Conservation (phyloP, 2,113 vertebrate species). For the Indri indri region DNA sequence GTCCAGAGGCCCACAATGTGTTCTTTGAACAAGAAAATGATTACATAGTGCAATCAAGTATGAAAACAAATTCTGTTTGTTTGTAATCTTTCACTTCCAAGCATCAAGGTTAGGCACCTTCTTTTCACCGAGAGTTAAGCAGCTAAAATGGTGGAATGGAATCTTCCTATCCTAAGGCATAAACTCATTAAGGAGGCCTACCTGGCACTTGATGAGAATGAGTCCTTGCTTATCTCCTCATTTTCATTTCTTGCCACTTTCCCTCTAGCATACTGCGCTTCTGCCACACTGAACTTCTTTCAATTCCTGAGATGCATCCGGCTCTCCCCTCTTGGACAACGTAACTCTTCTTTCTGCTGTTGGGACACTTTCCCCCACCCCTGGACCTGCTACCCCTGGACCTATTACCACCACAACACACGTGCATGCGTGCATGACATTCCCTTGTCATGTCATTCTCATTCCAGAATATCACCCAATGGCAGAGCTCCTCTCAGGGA, state of each 20-base stretch:
- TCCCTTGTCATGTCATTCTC: neutral
- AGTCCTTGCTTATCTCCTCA: neutral
- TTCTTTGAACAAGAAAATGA: neutral
- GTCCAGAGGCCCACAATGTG: neutral
- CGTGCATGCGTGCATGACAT: accelerated
- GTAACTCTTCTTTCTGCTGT: neutral
- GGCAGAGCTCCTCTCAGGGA: neutral
- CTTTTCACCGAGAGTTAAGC: neutral
- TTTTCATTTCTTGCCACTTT: neutral
- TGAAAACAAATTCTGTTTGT: neutral
- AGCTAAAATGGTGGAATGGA: neutral
- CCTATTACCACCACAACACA: neutral
- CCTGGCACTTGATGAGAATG: neutral
- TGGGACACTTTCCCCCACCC: neutral
- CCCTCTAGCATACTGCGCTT: too few relatives aligned
- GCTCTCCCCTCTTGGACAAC: neutral
- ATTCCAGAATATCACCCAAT: neutral
- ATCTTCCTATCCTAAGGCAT: neutral
- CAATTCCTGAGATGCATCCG: neutral
- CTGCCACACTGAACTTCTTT: neutral
- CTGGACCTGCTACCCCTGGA: too few relatives aligned
- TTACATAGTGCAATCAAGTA: neutral
- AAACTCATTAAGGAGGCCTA: too few relatives aligned
- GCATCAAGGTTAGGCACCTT: neutral
- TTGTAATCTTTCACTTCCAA: neutral